Evolutionary conservation across 2,113 vertebrate genomes (phyloP).

Genomic region (Mustela nigripes): DNA sequence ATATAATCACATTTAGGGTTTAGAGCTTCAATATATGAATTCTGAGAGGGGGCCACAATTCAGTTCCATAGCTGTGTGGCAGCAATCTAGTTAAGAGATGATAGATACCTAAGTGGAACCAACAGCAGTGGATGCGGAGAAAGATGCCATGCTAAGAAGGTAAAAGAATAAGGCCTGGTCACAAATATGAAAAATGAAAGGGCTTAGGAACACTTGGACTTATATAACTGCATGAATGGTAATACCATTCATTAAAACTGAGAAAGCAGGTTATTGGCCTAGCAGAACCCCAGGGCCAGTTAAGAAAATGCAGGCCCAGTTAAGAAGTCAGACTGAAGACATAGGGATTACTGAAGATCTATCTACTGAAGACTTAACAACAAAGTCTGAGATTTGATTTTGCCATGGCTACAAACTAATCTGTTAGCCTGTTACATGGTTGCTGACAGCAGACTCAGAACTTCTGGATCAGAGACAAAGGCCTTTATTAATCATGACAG

Average conservation of each 20-base stretch:
- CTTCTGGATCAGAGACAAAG: neutral
- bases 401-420: neutral
- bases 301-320: neutral
- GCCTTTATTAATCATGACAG: neutral
- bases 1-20: neutral
- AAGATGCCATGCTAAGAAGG: neutral
- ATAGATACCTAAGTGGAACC: neutral
- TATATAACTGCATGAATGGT: neutral
- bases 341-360: neutral
- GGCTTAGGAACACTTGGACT: neutral
- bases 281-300: neutral
- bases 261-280: neutral
- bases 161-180: neutral
- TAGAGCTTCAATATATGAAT: neutral
- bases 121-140: neutral
- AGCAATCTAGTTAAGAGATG: neutral
- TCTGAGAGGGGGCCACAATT: neutral
- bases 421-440: neutral
- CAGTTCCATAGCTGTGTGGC: neutral
- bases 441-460: neutral
- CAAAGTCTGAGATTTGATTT: neutral
- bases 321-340: neutral
- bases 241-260: neutral
- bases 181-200: neutral
- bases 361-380: neutral